Conservation (phyloP, 2,113 vertebrate genomes). For the Ageneiosus marmoratus region DNA sequence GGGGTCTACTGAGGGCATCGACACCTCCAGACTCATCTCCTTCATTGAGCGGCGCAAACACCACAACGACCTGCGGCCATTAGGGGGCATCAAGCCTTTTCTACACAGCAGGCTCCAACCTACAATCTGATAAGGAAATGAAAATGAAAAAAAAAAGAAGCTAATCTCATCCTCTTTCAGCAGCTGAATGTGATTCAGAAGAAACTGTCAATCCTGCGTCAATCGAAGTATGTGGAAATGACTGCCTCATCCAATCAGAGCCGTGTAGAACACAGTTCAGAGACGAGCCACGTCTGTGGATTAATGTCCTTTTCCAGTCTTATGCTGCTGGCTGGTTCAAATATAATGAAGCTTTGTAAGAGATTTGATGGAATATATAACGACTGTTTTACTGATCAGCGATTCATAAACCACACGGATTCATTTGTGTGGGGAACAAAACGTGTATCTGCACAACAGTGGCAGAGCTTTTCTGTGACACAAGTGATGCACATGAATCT, state of each 20-base stretch:
- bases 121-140: slow-evolving; percentile 68
- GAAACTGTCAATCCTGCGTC: slow-evolving; percentile 58
- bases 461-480: slow-evolving; percentile 61
- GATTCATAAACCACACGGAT: slow-evolving; percentile 70
- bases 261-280: slow-evolving; percentile 60
- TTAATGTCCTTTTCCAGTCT: slow-evolving; percentile 74
- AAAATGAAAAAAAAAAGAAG: slow-evolving; percentile 3
- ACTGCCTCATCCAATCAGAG: slow-evolving; percentile 61
- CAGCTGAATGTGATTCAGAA: slow-evolving; percentile 66
- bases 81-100: slow-evolving; percentile 89
- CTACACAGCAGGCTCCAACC: slow-evolving; percentile 90
- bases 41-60: slow-evolving; percentile 97
- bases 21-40: slow-evolving; percentile 91
- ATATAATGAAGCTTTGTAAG: slow-evolving; percentile 70
- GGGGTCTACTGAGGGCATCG: slow-evolving; percentile 78
- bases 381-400: slow-evolving; percentile 62
- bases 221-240: slow-evolving; percentile 51
- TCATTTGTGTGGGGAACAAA: slow-evolving; percentile 66
- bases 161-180: slow-evolving; percentile 94
- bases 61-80: slow-evolving; percentile 92
- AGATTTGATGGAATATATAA: slow-evolving; percentile 60
- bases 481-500: slow-evolving; percentile 69
- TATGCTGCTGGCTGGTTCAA: slow-evolving; percentile 87
- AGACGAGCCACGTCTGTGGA: slow-evolving; percentile 45
- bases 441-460: slow-evolving; percentile 61